Base-by-base conservation (phyloP, 2,113 vertebrate species). In the Ictidomys tridecemlineatus region DNA sequence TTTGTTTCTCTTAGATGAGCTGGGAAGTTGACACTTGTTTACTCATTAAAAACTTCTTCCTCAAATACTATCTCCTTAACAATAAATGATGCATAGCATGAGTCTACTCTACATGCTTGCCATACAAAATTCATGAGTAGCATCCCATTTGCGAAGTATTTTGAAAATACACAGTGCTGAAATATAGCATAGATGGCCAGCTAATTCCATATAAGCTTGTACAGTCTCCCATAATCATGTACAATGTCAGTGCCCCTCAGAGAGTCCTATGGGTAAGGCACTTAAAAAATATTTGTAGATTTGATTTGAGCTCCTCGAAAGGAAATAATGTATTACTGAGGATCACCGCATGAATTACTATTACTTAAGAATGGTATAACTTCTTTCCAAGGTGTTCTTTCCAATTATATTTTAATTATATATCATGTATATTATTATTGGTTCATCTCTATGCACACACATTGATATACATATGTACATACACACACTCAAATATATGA, bases 201-300 rank as follows among this genome's bases (percentile, higher is more conserved):
- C 67, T 87, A 72, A 17, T 76, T 56, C 45, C 17, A 34, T 14
- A 69, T 70, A 10, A 51, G 1, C 22, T 37, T 84, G 18, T 84
- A 7, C 17, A 51, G 74, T 61, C 51, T 85, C 58, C 18, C 58
- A 61, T 22, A 61, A 24, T 26, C 8, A 26, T 61, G 22, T 61
- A 8, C 9, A 61, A 61, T 26, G 7, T 8, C 58, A 80, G 32
- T 51, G 34, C 48, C n/a, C 42, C 78, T n/a, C 14, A 88, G 0
- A n/a, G 58, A 70, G 51, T 39, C 13, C 32, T 45, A 17, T 16
- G 32, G 4, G 63, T 56, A 84, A 79, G 69, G 10, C 22, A 86
- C 30, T 63, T 11, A 91, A 91, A 24, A 86, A 88, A 94, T 76
- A 82, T 80, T 69, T 95, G 32, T 48, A 67, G 85, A 88, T 91